Conservation (phyloP, 2,113 vertebrate genomes). For the Burhinus oedicnemus region DNA sequence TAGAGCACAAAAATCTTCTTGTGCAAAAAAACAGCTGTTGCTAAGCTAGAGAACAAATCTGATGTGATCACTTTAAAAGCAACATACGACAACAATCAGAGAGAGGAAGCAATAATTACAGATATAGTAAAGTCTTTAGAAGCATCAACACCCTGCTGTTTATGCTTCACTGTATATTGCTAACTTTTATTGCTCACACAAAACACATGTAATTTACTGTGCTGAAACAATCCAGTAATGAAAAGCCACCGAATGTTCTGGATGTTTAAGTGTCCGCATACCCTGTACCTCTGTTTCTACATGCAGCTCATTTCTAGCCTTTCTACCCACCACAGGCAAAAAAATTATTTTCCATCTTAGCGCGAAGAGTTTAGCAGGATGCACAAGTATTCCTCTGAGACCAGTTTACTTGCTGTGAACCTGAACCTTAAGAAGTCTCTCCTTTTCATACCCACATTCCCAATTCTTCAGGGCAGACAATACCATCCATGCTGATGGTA, state of each 20-base stretch:
- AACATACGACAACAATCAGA: not conserved
- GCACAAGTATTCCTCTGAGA: not conserved
- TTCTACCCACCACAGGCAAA: not conserved
- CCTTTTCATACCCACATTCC: not conserved
- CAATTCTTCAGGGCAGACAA: not conserved
- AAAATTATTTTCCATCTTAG: accelerated
- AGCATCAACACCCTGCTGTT: not conserved
- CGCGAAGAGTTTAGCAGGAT: not conserved
- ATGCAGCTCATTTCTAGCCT: not conserved
- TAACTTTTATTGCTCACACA: not conserved
- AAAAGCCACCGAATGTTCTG: not conserved
- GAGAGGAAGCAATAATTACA: not conserved
- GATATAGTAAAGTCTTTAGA: not conserved
- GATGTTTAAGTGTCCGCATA: not conserved
- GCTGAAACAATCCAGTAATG: not conserved
- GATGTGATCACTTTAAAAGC: not conserved
- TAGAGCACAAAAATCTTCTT: not conserved
- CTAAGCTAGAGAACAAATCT: not conserved
- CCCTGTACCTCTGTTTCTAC: not conserved
- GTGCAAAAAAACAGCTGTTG: not conserved
- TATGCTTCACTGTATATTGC: not conserved
- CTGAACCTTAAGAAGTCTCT: not conserved
- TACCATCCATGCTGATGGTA: not conserved
- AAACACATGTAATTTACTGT: not conserved
- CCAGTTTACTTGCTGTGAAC: not conserved